Evolutionary conservation across 37 sponge, comb jelly and placozoan genomes (phyloP), one percentile per base, ranked within the genome.

Genomic region (Chondrosia reniformis): DNA sequence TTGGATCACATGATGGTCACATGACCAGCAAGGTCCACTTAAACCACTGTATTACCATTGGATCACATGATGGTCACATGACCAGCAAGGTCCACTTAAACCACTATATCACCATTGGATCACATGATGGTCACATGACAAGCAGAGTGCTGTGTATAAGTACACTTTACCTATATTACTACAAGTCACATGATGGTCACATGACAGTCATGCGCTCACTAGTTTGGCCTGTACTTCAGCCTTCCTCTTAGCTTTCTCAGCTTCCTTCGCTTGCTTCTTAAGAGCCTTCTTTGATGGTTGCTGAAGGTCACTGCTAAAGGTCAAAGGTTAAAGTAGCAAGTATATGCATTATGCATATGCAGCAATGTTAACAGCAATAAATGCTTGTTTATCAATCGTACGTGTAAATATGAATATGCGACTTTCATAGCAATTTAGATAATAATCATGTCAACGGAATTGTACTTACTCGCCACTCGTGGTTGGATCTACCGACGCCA

Each of bases 181-280:
- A n/a, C n/a, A n/a, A n/a, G n/a, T n/a, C n/a, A n/a, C n/a, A n/a
- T n/a, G n/a, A n/a, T n/a, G n/a, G n/a, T n/a, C n/a, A n/a, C n/a
- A n/a, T n/a, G n/a, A n/a, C n/a, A n/a, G n/a, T n/a, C 33, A 17
- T 24, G 7, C 36, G 22, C 89, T 80, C 57, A 92, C 96, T 65
- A 85, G 45, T 77, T 49, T 73, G 21, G 90, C 87, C 27, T 84
- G 86, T 19, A 74, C 43, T 63, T 91, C 88, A 32, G 93, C 96
- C 55, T 98, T 95, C 24, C 65, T 81, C 67, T 95, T 86, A 0
- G 88, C 94, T 67, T 98, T 98, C 76, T 93, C 91, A 33, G 80
- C 89, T 79, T 95, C 89, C 49, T 95, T 98, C 63, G 84, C 86
- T 63, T 90, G 96, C 76, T 98, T 98, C 86, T 95, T 95, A 17